Evolutionary conservation across 2,113 vertebrate genomes (phyloP), one percentile per base, ranked within the genome.

Genomic region (Nibea albiflora): DNA sequence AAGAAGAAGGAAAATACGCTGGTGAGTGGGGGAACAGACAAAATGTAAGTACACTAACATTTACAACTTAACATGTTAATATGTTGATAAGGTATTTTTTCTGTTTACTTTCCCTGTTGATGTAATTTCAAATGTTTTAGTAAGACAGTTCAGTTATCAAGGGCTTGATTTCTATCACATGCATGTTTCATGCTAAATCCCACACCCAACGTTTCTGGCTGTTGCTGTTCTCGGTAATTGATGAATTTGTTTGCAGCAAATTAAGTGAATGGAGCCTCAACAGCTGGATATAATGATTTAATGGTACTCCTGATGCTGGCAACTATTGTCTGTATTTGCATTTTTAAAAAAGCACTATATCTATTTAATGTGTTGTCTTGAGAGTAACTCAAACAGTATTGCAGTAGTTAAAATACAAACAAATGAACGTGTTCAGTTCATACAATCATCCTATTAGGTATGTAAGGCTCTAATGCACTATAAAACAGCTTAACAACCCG

Each of bases 251-350:
- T 7, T 0, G 14, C 16, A 2, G 57, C 4, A 80, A 53, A 80
- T 47, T 85, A 0, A 69, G 0, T n/a, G 71, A 88, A 63, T 85
- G 85, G 83, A 22, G 4, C 50, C 49, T 90, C 3, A 44, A n/a
- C 0, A 4, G 58, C 0, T 73, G 1, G n/a, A 84, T 81, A 22
- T 4, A 57, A 1, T 58, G 0, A 66, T 90, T 90, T 73, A 0
- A 76, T 81, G 88, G 85, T 88, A 84, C 31, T 31, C 31, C 31
- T 31, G 31, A 31, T 31, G 31, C 31, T 31, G 42, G 42, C 42
- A 44, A 11, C 2, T 44, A 12, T 44, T 44, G 42, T 44, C 42
- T 44, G 31, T 31, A 31, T 31, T 31, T 31, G 31, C 31, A 31
- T 26, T 4, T 31, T 31, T 31, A 31, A 31, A 31, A 31, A 31